These are phyloP conservation scores for Halictus ligatus DNA, from an alignment of 2,888 invertebrate species.

Conservation along the genomic window DNA sequence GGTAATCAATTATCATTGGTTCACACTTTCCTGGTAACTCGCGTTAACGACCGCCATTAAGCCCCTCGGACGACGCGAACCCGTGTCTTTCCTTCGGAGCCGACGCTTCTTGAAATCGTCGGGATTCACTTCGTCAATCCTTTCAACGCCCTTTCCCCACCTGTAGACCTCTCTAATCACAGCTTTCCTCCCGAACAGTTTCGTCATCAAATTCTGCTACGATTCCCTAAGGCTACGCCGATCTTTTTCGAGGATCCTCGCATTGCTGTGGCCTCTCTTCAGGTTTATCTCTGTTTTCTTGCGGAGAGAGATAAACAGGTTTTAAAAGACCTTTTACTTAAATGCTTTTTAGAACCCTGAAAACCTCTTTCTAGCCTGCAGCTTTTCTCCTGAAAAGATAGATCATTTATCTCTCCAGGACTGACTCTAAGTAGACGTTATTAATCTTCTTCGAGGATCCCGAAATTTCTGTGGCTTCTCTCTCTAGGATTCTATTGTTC, in stretches of 20 bases:
- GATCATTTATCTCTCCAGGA: neutral
- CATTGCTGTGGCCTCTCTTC: neutral
- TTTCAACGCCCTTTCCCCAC: neutral
- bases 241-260: neutral
- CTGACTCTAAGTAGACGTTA: neutral
- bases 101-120: neutral
- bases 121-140: neutral
- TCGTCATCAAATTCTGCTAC: neutral
- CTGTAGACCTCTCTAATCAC: neutral
- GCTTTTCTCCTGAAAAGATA: too few species aligned
- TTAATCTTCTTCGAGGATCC: neutral
- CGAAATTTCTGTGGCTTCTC: neutral
- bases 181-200: neutral
- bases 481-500: neutral
- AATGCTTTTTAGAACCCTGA: too few species aligned
- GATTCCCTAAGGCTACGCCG: neutral
- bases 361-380: too few species aligned
- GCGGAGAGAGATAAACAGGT: neutral
- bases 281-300: neutral
- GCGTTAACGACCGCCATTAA: constrained; percentile 27
- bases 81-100: neutral
- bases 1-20: constrained; percentile 48
- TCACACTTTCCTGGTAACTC: constrained; percentile 41
- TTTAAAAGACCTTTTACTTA: too few species aligned
- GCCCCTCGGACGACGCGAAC: neutral